Evolutionary conservation across 2,888 invertebrate species (phyloP), one percentile per base, ranked within the genome.

Genomic region (Camptogramma bilineatum): DNA sequence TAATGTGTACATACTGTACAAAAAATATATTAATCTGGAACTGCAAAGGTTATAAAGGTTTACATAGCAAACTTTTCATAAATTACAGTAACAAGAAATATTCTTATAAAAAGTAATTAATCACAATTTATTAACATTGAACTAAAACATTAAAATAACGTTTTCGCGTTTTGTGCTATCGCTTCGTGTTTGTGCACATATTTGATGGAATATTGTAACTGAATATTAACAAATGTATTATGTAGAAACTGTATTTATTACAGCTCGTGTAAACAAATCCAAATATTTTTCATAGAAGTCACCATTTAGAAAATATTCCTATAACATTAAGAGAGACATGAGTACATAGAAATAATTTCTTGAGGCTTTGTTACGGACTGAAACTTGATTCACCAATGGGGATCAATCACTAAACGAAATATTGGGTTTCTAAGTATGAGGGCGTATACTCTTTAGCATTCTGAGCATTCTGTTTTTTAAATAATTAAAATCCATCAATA

Each of bases 11-110:
- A 62, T 52, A 50, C 61, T 52, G 59, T 64, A 68, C 67, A 64
- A 65, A 68, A 64, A 73, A 59, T 66, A 70, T 62, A 65, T 53
- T 62, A 65, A 52, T 64, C 54, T 52, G 50, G 51, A 59, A 48
- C 54, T 24, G 55, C 48, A 17, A 17, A 17, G 16, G 44, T 44
- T 17, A 17, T 17, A 44, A 55, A 52, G 48, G 55, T 54, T 61
- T 28, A 31, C 28, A 24, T 21, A 55, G 48, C 34, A 67, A 58
- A 60, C 47, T 42, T 62, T 56, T 44, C 39, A 51, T 61, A 63
- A 61, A 64, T 58, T 56, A 60, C 51, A 67, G 42, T 62, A 62
- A 66, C 64, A 66, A 62, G 66, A 64, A 61, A 64, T 52, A 56
- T 59, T 54, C 13, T 53, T 66, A 62, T 62, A 66, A 68, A 70